These are phyloP conservation scores for Caenorhabditis latens DNA, from an alignment of 1,140 invertebrate genomes.

Conservation along the genomic window DNA sequence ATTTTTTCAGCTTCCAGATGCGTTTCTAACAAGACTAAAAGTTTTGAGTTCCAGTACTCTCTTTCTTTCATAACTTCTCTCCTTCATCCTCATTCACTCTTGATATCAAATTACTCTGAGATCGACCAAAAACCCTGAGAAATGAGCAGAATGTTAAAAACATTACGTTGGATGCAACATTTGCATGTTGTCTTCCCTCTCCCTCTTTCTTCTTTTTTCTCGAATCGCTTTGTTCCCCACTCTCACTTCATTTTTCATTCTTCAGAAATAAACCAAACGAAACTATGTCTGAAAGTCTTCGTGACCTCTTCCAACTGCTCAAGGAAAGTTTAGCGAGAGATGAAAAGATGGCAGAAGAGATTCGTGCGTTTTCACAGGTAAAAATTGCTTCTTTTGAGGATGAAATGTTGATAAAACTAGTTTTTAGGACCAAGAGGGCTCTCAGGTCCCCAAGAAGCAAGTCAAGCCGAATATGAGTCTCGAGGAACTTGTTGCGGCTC, in stretches of 20 bases:
- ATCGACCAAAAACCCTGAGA: neutral
- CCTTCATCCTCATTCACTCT: neutral
- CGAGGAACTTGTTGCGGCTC: neutral
- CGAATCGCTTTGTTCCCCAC: neutral
- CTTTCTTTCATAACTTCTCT: neutral
- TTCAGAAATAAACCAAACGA: neutral
- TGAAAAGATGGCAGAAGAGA: neutral
- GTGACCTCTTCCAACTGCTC: neutral
- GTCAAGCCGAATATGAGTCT: neutral
- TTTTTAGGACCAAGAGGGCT: neutral
- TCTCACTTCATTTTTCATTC: neutral
- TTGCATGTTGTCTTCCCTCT: neutral
- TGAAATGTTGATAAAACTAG: neutral
- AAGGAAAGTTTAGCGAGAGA: neutral
- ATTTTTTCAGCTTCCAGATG: too few species aligned
- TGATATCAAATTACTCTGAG: neutral
- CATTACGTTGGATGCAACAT: neutral
- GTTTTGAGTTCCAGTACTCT: neutral
- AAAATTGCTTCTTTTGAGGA: neutral
- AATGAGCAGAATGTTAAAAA: neutral
- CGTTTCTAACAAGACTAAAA: neutral
- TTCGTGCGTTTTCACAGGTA: neutral
- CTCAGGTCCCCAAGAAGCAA: neutral
- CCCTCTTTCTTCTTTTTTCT: neutral
- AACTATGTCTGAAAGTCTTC: neutral